Conservation (phyloP, 2,888 invertebrate species). For the Pimpla rufipes region DNA sequence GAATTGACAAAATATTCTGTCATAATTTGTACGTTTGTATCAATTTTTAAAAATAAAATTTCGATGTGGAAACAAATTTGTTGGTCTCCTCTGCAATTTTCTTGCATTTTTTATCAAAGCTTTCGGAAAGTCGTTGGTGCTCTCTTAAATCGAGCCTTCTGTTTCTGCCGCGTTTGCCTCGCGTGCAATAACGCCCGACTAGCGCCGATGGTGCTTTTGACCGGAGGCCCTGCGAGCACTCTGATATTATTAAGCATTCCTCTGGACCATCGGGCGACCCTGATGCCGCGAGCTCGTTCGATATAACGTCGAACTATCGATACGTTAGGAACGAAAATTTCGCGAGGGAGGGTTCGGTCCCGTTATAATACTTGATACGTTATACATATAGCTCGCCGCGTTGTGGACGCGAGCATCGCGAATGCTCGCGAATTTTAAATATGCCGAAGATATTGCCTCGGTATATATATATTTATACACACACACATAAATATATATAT, state of each 20-base stretch:
- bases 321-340: constrained; percentile 81
- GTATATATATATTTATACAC: constrained; percentile 37
- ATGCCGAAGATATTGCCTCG: constrained; percentile 74
- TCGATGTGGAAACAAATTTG: no score
- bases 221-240: constrained; percentile 71
- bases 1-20: no score
- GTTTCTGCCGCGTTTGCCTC: constrained; percentile 31
- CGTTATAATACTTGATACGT: constrained; percentile 53
- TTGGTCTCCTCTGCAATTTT: neutral
- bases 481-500: constrained; percentile 5
- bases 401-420: constrained; percentile 44
- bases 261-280: constrained; percentile 69
- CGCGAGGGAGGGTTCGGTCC: constrained; percentile 48
- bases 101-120: neutral
- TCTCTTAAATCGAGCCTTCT: constrained; percentile 13
- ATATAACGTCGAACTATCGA: constrained; percentile 82
- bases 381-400: constrained; percentile 19
- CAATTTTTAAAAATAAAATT: no score
- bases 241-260: constrained; percentile 84
- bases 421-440: constrained; percentile 76
- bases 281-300: constrained; percentile 56
- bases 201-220: constrained; percentile 75
- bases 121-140: neutral
- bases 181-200: constrained; percentile 75
- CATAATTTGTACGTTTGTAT: no score